Evolutionary conservation across 2,888 invertebrate genomes (phyloP), one percentile per base, ranked within the genome.

Genomic region (Dasysyrphus tricinctus): DNA sequence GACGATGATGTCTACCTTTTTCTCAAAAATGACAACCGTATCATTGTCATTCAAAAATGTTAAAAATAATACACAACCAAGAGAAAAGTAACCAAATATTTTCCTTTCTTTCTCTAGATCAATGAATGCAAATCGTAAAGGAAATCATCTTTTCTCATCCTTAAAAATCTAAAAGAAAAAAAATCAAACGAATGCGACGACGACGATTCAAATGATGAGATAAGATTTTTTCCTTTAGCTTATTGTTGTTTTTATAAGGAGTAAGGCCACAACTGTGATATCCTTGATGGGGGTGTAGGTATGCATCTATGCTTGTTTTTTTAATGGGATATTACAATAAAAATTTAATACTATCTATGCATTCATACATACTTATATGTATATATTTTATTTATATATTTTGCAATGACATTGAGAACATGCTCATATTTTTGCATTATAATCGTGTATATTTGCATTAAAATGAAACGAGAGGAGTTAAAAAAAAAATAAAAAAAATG

Each of bases 391-490:
- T 51, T 14, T 69, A 57, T 81, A 63, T 54, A 39, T 72, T 65
- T 72, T 34, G n/a, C 49, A 42, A 29, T 65, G 72, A 42, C 76
- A 81, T 81, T 81, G 81, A 63, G 42, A 57, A 81, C 42, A 70
- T 79, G 74, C 56, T 75, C 63, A 73, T 75, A 67, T 65, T 79
- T 75, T 83, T 65, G n/a, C 65, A 67, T 73, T 42, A 54, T 54
- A 32, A 51, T 59, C 57, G 32, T 59, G 57, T 74, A 67, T 74
- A 74, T 59, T 39, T 59, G 59, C 59, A 59, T 59, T 6, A 59
- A 37, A 59, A 59, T 39, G 59, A 59, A 59, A 59, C 12, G 59
- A 59, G 19, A 11, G 37, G 34, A 54, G 29, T 34, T 29, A 7
- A 51, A 29, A 51, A 12, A 51, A 51, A 29, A 54, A n/a, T n/a